A percentile compares a stretch with the other conserved stretches of the same genome.
phyloP scores from a whole-genome alignment of 2,888 invertebrate species.

The Onthophagus sagittarius region DNA sequence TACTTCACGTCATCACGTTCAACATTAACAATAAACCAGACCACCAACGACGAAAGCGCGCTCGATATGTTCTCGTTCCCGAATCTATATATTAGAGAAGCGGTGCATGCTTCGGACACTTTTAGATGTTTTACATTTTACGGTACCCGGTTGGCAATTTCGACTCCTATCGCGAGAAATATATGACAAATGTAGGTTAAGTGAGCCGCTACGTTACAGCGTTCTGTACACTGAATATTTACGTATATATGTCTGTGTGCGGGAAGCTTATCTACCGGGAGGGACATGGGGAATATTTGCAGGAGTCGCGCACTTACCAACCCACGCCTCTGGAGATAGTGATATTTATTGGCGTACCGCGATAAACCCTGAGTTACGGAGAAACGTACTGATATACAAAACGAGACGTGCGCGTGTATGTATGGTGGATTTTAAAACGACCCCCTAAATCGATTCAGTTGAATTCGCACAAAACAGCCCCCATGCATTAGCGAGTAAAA shows the following conservation, averaged over 20 bases:
- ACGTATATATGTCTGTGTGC: background rate
- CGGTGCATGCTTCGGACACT: conserved; percentile 1
- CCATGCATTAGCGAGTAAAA: background rate
- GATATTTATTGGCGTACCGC: background rate
- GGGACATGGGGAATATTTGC: background rate
- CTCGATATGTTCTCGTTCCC: background rate
- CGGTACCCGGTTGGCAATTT: background rate
- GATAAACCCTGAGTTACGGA: background rate
- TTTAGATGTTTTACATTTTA: conserved; percentile 12
- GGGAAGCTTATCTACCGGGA: background rate
- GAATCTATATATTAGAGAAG: background rate
- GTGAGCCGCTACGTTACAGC: background rate
- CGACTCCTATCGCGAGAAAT: conserved; percentile 7
- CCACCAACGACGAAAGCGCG: background rate
- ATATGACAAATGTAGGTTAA: conserved; percentile 11
- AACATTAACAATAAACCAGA: conserved; percentile 8
- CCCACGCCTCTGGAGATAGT: background rate
- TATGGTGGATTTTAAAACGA: background rate
- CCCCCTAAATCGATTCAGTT: background rate
- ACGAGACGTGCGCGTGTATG: background rate
- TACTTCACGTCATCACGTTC: conserved; percentile 3
- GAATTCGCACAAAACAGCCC: background rate
- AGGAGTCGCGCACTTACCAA: background rate
- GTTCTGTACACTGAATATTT: background rate
- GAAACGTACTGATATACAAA: background rate